Percentiles rank a stretch among this genome's conserved stretches.
Evolutionary conservation across 2,113 vertebrate species (phyloP).

Genomic region (Fregata magnificens): DNA sequence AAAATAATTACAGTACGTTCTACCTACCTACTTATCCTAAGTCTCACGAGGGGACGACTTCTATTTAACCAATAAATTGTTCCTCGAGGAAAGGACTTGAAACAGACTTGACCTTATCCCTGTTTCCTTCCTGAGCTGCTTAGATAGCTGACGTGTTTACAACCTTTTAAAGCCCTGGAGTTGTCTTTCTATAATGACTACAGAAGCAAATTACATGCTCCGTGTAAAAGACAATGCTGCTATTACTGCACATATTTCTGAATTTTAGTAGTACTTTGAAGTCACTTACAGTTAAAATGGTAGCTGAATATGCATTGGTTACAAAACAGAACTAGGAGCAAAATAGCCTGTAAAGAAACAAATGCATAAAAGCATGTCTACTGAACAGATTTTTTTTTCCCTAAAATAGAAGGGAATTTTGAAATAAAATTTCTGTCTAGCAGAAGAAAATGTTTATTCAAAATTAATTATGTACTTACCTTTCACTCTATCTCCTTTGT

Average conservation of each 20-base stretch:
- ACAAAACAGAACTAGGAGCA: neutral
- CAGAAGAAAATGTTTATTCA: neutral
- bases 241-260: neutral
- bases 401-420: neutral
- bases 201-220: neutral
- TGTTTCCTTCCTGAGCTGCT: neutral
- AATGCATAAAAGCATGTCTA: neutral
- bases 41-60: neutral
- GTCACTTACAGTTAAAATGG: neutral
- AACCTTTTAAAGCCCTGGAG: neutral
- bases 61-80: neutral
- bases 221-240: neutral
- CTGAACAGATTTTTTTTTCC: neutral
- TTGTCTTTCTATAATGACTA: neutral
- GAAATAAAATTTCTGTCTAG: neutral
- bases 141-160: neutral
- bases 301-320: neutral
- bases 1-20: neutral
- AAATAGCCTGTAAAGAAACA: neutral
- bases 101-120: neutral
- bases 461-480: conserved; percentile 71
- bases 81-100: neutral
- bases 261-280: neutral
- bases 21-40: neutral
- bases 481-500: conserved; percentile 93